Conservation (phyloP, 1,140 invertebrate species). For the Drosophila pseudoananassae region DNA sequence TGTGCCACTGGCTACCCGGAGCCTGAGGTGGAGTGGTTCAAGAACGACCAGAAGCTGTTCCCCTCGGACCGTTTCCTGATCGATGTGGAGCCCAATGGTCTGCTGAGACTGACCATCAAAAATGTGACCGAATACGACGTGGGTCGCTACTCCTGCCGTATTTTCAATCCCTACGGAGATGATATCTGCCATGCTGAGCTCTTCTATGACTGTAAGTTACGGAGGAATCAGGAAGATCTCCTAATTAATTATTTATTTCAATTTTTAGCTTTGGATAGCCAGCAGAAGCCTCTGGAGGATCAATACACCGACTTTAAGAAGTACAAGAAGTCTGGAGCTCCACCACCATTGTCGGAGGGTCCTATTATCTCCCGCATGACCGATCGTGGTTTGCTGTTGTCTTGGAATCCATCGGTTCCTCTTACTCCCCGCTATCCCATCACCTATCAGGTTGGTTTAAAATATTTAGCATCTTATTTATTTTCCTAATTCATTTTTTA, state of each 20-base stretch:
- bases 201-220: conserved; percentile 90
- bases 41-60: conserved; percentile 91
- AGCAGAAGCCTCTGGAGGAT: conserved; percentile 89
- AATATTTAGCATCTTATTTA: neutral
- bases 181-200: conserved; percentile 92
- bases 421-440: conserved; percentile 91
- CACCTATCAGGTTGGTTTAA: conserved; percentile 90
- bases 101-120: conserved; percentile 91
- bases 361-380: conserved; percentile 96
- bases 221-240: neutral
- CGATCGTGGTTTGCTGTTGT: conserved; percentile 92
- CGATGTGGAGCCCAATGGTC: conserved; percentile 89
- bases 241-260: neutral
- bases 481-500: neutral
- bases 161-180: conserved; percentile 93
- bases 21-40: conserved; percentile 93
- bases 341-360: conserved; percentile 92
- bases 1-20: conserved; percentile 93
- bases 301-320: conserved; percentile 94
- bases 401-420: conserved; percentile 96
- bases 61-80: conserved; percentile 92
- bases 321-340: conserved; percentile 91
- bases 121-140: conserved; percentile 91
- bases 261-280: conserved; percentile 87
- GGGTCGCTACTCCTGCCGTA: conserved; percentile 92